phyloP scores from a whole-genome alignment of 2,113 vertebrate species.

The Neolamprologus kungweensis region DNA sequence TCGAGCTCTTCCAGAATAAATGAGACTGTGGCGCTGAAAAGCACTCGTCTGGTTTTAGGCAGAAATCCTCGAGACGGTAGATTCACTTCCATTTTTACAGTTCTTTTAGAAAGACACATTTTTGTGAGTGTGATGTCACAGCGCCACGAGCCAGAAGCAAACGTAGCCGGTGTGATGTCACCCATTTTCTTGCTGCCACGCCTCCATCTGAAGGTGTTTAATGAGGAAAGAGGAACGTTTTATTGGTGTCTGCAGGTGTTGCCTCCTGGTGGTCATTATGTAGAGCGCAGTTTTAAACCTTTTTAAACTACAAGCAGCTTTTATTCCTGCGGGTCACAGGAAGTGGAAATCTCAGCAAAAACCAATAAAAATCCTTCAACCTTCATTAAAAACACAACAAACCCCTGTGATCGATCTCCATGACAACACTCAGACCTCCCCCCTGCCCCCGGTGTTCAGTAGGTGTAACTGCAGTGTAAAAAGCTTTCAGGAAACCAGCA shows the following conservation, averaged over 20 bases:
- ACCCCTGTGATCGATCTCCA: fast-evolving
- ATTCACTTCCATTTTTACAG: background rate
- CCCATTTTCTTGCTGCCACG: background rate
- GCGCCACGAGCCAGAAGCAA: background rate
- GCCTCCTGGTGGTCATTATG: background rate
- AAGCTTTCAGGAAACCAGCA: background rate
- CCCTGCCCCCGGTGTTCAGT: background rate
- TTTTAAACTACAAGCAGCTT: background rate
- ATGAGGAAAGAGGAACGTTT: background rate
- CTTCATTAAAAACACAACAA: background rate
- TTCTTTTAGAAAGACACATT: background rate
- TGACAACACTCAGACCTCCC: background rate
- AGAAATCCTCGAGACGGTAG: background rate
- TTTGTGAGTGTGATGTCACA: background rate
- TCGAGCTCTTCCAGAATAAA: background rate
- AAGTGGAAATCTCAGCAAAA: background rate
- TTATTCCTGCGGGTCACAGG: background rate
- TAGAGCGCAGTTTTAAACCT: background rate
- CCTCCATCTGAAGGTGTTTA: background rate
- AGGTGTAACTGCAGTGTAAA: background rate
- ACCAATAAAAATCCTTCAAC: background rate
- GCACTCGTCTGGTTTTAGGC: too few relatives aligned
- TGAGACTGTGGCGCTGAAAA: background rate
- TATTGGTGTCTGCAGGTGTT: background rate
- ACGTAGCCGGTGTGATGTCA: background rate